Percentiles rank a stretch among this genome's conserved stretches.
Conservation (phyloP, 2,113 vertebrate genomes). For the Indicator maculatus region DNA sequence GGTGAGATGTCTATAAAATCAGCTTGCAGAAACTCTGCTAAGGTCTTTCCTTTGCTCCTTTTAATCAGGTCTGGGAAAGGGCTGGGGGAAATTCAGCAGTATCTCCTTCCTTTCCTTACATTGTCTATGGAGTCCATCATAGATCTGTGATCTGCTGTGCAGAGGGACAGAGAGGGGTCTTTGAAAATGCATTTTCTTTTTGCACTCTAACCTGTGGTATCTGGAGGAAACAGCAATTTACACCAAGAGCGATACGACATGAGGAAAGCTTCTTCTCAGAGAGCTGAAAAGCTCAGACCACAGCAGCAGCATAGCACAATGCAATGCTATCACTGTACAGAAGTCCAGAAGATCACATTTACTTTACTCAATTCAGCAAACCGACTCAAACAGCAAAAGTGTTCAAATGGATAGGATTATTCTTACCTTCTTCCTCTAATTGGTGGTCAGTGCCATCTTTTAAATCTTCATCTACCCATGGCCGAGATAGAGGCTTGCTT, state of each 20-base stretch:
- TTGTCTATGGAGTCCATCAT: background rate
- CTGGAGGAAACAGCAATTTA: background rate
- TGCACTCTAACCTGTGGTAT: background rate
- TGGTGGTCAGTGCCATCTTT: conserved; percentile 79
- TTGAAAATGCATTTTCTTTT: background rate
- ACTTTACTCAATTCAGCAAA: background rate
- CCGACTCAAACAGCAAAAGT: background rate
- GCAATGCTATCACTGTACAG: no score
- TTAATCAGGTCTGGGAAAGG: background rate
- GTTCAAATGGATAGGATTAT: background rate
- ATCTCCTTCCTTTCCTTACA: background rate
- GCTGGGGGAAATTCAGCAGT: background rate
- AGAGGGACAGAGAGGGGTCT: background rate
- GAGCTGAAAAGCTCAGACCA: background rate
- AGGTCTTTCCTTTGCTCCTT: background rate
- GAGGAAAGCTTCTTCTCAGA: background rate
- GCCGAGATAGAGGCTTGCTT: conserved; percentile 36
- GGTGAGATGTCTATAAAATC: background rate
- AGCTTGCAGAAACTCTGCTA: background rate
- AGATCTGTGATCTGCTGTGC: background rate
- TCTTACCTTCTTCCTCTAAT: conserved; percentile 77
- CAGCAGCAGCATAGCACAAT: background rate
- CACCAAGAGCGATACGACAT: background rate
- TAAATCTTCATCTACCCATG: conserved; percentile 88
- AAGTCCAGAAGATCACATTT: background rate